Conservation (phyloP, 2,113 vertebrate species). For the Cepphus grylle region DNA sequence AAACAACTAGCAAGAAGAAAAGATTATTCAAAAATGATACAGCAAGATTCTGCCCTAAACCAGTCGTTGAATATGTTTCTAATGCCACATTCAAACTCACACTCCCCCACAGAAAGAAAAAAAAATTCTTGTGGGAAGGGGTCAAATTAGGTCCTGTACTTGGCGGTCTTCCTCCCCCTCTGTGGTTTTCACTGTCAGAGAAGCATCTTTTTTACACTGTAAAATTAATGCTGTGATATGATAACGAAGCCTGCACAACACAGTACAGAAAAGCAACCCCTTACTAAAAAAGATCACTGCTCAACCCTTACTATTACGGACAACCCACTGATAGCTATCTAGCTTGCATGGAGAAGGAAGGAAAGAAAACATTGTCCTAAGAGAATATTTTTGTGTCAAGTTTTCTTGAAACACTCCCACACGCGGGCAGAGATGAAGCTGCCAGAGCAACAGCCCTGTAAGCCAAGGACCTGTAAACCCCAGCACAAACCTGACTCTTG, state of each 20-base stretch:
- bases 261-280: neutral
- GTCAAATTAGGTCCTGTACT: neutral
- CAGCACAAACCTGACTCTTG: neutral
- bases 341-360: neutral
- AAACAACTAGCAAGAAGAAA: neutral
- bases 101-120: neutral
- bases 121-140: neutral
- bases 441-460: neutral
- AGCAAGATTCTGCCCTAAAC: neutral
- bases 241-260: neutral
- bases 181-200: conserved; percentile 22
- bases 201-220: conserved; percentile 30
- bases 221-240: conserved; percentile 29
- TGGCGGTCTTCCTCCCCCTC: conserved; percentile 25
- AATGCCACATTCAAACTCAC: neutral
- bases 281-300: neutral
- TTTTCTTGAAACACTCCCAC: neutral
- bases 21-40: neutral
- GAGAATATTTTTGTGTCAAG: neutral
- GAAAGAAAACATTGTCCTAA: neutral
- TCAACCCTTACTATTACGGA: neutral
- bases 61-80: neutral
- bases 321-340: neutral
- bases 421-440: neutral
- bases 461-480: neutral